Percentiles rank a stretch among this genome's conserved stretches.
These are phyloP conservation scores for Ammodytes dubius DNA, from an alignment of 2,113 vertebrate genomes.

Conservation along the genomic window DNA sequence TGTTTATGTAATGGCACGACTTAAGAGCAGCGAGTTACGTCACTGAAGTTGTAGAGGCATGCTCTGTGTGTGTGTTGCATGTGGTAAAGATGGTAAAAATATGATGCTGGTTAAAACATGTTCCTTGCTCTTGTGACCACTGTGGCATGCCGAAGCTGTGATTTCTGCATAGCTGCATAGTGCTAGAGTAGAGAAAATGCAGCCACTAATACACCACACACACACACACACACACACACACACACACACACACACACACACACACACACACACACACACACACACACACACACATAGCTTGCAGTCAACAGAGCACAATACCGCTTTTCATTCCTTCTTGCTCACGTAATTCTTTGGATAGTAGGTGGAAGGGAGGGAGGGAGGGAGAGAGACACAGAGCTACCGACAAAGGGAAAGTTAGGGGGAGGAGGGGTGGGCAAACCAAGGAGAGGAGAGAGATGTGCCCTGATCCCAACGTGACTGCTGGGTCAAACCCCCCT, in stretches of 20 bases:
- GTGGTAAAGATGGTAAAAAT: constrained; percentile 17
- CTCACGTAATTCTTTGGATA: constrained; percentile 68
- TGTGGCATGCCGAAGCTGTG: constrained; percentile 32
- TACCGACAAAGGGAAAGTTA: constrained; percentile 59
- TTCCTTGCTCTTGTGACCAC: constrained; percentile 39
- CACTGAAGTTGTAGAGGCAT: not conserved
- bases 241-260: constrained; percentile 40
- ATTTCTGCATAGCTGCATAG: constrained; percentile 39
- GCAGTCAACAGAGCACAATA: constrained; percentile 73
- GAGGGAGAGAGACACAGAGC: constrained; percentile 15
- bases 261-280: constrained; percentile 38
- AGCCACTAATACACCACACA: constrained; percentile 13
- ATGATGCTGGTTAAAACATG: constrained; percentile 30
- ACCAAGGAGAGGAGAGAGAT: constrained; percentile 52
- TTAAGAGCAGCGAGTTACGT: not conserved
- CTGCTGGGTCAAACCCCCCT: constrained; percentile 55
- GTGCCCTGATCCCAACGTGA: constrained; percentile 56
- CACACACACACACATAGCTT: constrained; percentile 52
- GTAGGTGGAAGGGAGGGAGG: constrained; percentile 56
- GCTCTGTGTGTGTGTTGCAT: not conserved
- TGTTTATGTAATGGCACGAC: not conserved
- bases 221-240: constrained; percentile 36
- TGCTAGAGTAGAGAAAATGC: constrained; percentile 17
- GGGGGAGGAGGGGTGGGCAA: constrained; percentile 50
- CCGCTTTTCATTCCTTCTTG: constrained; percentile 76